Percentiles rank a stretch among this genome's conserved stretches.
These are phyloP conservation scores for Ophthalmolycus amberensis DNA, from an alignment of 2,113 vertebrate genomes.

Conservation along the genomic window DNA sequence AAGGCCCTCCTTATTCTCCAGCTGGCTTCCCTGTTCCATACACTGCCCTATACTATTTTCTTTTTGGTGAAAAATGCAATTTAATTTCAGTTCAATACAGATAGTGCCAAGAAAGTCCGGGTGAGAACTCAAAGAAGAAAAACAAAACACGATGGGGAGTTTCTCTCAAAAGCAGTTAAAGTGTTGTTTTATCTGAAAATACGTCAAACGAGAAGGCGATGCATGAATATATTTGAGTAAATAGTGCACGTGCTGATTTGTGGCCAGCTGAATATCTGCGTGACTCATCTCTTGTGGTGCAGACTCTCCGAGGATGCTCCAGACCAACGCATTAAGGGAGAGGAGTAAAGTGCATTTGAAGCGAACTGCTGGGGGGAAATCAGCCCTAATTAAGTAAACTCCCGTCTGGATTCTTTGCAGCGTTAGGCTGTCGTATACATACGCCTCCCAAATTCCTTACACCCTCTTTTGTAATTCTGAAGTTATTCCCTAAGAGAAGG, in stretches of 20 bases:
- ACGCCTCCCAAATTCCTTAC: slow-evolving; percentile 48
- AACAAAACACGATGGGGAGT: slow-evolving; percentile 42
- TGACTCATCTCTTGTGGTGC: slow-evolving; percentile 37
- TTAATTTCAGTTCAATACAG: slow-evolving; percentile 45
- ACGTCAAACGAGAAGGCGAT: slow-evolving; percentile 45
- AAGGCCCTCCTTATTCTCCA: slow-evolving; percentile 21
- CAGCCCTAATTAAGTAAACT: slow-evolving; percentile 63
- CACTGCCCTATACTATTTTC: slow-evolving; percentile 42
- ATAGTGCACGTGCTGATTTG: slow-evolving; percentile 37
- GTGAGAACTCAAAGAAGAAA: slow-evolving; percentile 31
- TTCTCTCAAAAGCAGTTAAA: slow-evolving; percentile 30
- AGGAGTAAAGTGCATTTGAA: slow-evolving; percentile 49
- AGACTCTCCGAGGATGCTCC: slow-evolving; percentile 33
- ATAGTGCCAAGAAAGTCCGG: slow-evolving; percentile 35
- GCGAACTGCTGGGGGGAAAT: slow-evolving; percentile 30
- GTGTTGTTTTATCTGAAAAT: slow-evolving; percentile 53
- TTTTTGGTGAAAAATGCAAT: slow-evolving; percentile 46
- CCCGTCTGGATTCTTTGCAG: slow-evolving; percentile 32
- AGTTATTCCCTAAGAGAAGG: slow-evolving; percentile 51
- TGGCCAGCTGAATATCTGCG: slow-evolving; percentile 47
- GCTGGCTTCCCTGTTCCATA: slow-evolving; percentile 38
- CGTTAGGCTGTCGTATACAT: slow-evolving; percentile 36
- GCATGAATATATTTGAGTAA: slow-evolving; percentile 50
- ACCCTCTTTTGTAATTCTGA: slow-evolving; percentile 64
- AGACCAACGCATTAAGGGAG: slow-evolving; percentile 36